A percentile compares a stretch with the other conserved stretches of the same genome.
Conservation (phyloP, 2,113 vertebrate species). For the Ranitomeya imitator region DNA sequence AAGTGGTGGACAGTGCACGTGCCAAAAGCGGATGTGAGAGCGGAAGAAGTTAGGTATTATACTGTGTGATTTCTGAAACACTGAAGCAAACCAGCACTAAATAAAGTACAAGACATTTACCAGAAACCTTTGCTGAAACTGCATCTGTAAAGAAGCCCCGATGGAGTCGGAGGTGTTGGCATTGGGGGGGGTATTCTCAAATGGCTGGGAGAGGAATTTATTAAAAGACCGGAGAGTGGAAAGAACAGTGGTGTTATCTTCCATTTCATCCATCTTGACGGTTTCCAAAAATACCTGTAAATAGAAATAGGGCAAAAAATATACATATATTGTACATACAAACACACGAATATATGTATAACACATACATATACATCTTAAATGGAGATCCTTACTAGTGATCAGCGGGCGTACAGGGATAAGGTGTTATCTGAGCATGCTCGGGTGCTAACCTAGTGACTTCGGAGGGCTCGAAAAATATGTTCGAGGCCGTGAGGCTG, state of each 20-base stretch:
- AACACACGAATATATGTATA: no score
- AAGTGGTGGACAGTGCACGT: no score
- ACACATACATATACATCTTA: no score
- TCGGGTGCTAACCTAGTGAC: no score
- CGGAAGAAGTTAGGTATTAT: no score
- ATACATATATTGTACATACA: background rate
- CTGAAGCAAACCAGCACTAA: background rate
- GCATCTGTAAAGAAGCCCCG: slow-evolving; percentile 74
- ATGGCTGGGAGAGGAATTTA: slow-evolving; percentile 79
- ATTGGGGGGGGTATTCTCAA: slow-evolving; percentile 65
- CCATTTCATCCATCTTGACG: slow-evolving; percentile 75
- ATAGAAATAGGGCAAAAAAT: background rate
- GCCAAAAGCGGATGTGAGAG: no score
- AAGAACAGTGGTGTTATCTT: slow-evolving; percentile 88
- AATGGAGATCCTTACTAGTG: no score
- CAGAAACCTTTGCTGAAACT: slow-evolving; percentile 88
- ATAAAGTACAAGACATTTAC: slow-evolving; percentile 64
- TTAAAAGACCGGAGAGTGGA: slow-evolving; percentile 89
- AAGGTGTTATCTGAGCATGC: no score
- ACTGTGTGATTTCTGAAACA: background rate
- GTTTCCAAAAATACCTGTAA: slow-evolving; percentile 34
- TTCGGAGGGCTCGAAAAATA: no score
- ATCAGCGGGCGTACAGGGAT: no score
- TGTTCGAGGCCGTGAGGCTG: no score
- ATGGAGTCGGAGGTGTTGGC: slow-evolving; percentile 47